phyloP scores from a whole-genome alignment of 2,797 vertebrate species.

The Anguilla megastoma region DNA sequence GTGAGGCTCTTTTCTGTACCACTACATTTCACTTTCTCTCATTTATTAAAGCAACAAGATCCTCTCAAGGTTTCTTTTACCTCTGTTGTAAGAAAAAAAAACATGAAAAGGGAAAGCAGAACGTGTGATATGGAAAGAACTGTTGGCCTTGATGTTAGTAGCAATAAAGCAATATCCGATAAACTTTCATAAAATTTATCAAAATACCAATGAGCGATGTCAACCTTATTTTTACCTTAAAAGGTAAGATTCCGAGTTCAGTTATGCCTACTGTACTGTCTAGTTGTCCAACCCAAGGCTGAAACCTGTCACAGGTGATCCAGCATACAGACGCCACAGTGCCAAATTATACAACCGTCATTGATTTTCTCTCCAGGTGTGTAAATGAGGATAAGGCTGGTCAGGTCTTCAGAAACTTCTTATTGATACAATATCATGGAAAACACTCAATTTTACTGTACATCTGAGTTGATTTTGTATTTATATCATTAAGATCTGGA shows the following conservation, averaged over 20 bases:
- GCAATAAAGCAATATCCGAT: background rate
- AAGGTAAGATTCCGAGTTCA: background rate
- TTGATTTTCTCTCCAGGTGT: background rate
- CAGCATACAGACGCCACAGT: background rate
- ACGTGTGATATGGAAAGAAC: background rate
- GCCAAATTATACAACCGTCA: background rate
- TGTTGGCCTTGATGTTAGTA: background rate
- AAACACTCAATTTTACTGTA: background rate
- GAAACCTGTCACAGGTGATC: background rate
- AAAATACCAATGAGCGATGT: background rate
- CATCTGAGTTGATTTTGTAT: background rate
- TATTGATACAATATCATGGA: background rate
- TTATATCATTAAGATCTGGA: background rate
- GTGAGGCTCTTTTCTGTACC: conserved; percentile 57
- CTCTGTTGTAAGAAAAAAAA: conserved; percentile 45
- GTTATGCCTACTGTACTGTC: background rate
- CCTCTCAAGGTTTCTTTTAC: conserved; percentile 61
- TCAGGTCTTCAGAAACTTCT: background rate
- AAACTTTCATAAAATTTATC: background rate
- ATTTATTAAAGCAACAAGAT: conserved; percentile 57
- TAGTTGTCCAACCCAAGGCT: background rate
- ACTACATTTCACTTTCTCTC: conserved; percentile 60
- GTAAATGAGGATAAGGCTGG: background rate
- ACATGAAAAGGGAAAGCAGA: conserved; percentile 29
- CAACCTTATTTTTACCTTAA: background rate